Conservation (phyloP, 2,113 vertebrate species). For the Tyto alba region DNA sequence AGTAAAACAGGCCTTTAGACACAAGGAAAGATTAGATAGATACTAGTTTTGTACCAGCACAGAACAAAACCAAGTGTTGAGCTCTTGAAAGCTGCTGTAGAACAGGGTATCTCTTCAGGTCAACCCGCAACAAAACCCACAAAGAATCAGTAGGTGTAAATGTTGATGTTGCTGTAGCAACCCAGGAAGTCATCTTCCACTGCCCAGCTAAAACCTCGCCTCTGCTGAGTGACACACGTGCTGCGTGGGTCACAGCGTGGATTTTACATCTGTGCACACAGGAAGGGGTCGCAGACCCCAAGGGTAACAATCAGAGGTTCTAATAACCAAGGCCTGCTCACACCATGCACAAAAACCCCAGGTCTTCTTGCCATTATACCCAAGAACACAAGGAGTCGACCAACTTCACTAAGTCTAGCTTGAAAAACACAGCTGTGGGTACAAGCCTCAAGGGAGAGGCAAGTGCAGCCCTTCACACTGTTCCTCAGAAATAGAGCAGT, state of each 20-base stretch:
- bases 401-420: background rate
- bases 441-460: background rate
- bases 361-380: background rate
- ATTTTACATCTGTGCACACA: fast-evolving
- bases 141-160: background rate
- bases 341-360: fast-evolving
- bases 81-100: background rate
- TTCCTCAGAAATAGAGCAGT: fast-evolving
- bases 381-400: fast-evolving
- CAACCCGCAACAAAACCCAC: background rate
- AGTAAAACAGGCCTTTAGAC: too few species aligned
- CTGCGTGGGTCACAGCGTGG: fast-evolving
- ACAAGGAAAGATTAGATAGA: background rate
- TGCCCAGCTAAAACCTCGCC: background rate
- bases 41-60: too few species aligned
- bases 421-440: background rate
- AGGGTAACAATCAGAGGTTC: background rate
- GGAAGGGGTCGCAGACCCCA: background rate
- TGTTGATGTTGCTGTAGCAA: background rate
- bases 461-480: background rate
- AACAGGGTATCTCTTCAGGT: background rate
- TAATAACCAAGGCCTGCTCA: fast-evolving
- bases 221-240: background rate
- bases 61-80: background rate
- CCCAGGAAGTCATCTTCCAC: background rate